phyloP scores from a whole-genome alignment of 1,140 invertebrate species.

The Calosoma granatense region DNA sequence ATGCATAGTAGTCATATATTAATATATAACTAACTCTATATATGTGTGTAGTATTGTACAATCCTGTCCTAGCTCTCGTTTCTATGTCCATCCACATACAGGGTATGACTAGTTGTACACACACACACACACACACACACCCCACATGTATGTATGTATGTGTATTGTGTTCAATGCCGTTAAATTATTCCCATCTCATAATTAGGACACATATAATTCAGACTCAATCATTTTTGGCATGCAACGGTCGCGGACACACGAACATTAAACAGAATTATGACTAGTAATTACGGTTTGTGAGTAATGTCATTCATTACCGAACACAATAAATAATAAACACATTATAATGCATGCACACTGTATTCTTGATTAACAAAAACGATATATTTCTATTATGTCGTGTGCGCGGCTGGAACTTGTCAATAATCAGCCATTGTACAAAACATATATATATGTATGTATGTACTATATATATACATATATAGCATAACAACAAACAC shows the following conservation, averaged over 20 bases:
- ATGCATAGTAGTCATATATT: not conserved
- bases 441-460: no score
- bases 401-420: not conserved
- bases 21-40: no score
- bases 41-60: no score
- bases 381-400: conserved; percentile 8
- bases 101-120: not conserved
- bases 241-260: not conserved
- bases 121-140: not conserved
- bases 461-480: no score
- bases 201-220: conserved; percentile 8
- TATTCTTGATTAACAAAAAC: conserved; percentile 9
- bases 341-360: conserved; percentile 6
- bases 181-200: not conserved
- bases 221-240: conserved; percentile 9
- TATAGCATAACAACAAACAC: no score
- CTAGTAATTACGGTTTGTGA: conserved; percentile 8
- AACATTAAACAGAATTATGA: conserved; percentile 9
- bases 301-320: conserved; percentile 9
- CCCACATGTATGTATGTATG: not conserved
- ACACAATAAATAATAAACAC: conserved; percentile 8
- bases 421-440: no score
- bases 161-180: not conserved
- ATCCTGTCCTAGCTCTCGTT: no score
- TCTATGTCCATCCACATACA: no score